Evolutionary conservation across 1,140 invertebrate species (phyloP).

Genomic region (Drosophila lacertosa): DNA sequence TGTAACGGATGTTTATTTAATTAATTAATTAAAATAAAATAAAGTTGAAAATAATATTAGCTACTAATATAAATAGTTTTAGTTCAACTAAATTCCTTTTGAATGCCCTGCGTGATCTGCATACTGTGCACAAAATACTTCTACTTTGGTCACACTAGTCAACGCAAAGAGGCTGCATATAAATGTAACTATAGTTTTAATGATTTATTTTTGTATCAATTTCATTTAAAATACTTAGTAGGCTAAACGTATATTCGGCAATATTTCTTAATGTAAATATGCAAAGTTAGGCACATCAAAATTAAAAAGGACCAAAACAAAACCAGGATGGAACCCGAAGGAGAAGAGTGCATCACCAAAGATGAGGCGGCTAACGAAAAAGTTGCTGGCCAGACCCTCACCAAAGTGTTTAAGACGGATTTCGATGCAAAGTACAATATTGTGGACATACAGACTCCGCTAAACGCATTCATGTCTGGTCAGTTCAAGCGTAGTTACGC

Average conservation of each 20-base stretch:
- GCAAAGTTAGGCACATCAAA: slow-evolving; percentile 5
- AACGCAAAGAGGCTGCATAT: slow-evolving; percentile 11
- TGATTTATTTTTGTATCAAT: neutral
- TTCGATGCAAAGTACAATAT: slow-evolving; percentile 81
- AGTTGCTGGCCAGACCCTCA: neutral
- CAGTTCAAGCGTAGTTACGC: slow-evolving; percentile 90
- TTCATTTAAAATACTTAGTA: slow-evolving; percentile 11
- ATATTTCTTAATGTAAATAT: slow-evolving; percentile 10
- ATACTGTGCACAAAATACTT: neutral
- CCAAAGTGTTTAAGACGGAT: slow-evolving; percentile 54
- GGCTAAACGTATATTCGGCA: slow-evolving; percentile 1
- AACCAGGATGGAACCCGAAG: slow-evolving; percentile 23
- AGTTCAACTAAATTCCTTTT: too few relatives aligned
- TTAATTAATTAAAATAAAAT: neutral
- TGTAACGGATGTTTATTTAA: neutral
- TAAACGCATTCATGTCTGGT: slow-evolving; percentile 64
- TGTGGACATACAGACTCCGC: slow-evolving; percentile 63
- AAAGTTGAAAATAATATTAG: neutral
- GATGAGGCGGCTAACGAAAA: neutral
- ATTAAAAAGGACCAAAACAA: slow-evolving; percentile 4
- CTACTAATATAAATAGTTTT: too few relatives aligned
- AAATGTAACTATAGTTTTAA: slow-evolving; percentile 20
- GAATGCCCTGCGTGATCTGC: neutral
- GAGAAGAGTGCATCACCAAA: neutral
- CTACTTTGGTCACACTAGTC: slow-evolving; percentile 15